These are phyloP conservation scores for Chionomys nivalis DNA, from an alignment of 2,113 vertebrate species.

Conservation along the genomic window DNA sequence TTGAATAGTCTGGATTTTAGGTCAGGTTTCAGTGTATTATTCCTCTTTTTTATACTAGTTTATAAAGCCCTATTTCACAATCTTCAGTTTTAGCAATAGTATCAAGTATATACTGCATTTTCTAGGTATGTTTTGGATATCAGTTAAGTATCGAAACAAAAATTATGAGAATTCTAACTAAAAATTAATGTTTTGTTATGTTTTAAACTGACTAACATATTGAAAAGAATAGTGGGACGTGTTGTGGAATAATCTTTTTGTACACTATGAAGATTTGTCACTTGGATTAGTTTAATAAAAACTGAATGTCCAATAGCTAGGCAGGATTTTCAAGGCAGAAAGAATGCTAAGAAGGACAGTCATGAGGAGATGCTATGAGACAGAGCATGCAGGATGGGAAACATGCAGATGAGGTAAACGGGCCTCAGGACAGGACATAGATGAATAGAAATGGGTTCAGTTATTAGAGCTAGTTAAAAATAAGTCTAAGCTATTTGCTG, in stretches of 20 bases:
- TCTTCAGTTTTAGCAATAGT: background rate
- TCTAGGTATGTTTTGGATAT: constrained; percentile 17
- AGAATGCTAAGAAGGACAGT: background rate
- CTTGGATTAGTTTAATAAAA: background rate
- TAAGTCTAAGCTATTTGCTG: background rate
- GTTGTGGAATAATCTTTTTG: background rate
- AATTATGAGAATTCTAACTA: constrained; percentile 39
- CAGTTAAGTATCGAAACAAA: constrained; percentile 33
- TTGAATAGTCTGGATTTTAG: constrained; percentile 20
- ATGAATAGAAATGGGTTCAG: background rate
- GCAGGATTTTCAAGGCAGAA: background rate
- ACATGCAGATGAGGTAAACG: background rate
- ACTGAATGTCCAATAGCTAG: background rate
- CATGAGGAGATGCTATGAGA: background rate
- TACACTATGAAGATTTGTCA: background rate
- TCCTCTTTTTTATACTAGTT: constrained; percentile 3
- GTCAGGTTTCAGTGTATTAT: background rate
- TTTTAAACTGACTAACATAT: background rate
- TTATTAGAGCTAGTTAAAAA: background rate
- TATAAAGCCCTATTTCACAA: background rate
- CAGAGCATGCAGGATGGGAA: background rate
- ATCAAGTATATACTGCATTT: constrained; percentile 37
- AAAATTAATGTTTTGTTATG: constrained; percentile 48
- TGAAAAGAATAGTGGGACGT: background rate
- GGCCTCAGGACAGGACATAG: background rate